These are phyloP conservation scores for Noctua fimbriata DNA, from an alignment of 2,888 invertebrate species.

Conservation along the genomic window DNA sequence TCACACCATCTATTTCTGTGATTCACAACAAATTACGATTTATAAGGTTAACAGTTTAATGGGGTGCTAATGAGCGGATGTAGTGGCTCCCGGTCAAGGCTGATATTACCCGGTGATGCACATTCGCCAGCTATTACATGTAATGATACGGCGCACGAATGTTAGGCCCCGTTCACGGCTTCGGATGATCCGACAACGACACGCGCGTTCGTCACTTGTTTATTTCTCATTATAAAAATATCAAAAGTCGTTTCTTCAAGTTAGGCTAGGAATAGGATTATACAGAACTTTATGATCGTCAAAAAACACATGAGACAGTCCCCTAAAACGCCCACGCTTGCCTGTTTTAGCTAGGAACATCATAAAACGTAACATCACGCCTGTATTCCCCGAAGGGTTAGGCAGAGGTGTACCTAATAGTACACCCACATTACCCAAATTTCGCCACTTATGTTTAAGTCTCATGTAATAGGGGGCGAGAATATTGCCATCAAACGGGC, in stretches of 20 bases:
- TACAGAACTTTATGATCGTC: neutral
- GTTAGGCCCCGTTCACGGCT: too few relatives aligned
- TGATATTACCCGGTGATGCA: slow-evolving; percentile 37
- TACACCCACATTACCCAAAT: too few relatives aligned
- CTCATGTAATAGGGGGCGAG: too few relatives aligned
- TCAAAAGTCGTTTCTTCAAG: neutral
- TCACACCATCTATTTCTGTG: slow-evolving; percentile 7
- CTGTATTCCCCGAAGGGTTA: too few relatives aligned
- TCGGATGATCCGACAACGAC: neutral
- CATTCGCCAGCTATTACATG: slow-evolving; percentile 37
- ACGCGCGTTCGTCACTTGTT: neutral
- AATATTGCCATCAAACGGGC: too few relatives aligned
- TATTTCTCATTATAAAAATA: neutral
- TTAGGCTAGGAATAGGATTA: neutral
- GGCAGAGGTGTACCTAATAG: too few relatives aligned
- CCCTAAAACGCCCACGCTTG: neutral
- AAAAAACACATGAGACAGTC: neutral
- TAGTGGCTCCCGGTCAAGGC: slow-evolving; percentile 53
- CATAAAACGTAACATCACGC: too few relatives aligned
- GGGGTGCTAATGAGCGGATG: slow-evolving; percentile 51
- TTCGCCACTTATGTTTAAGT: too few relatives aligned
- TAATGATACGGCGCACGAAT: slow-evolving; percentile 40
- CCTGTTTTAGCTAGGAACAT: neutral
- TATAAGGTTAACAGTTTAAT: slow-evolving; percentile 33
- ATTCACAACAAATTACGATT: neutral